These are phyloP conservation scores for Ostrea denselamellosa DNA, from an alignment of 1,140 invertebrate genomes.

Conservation along the genomic window DNA sequence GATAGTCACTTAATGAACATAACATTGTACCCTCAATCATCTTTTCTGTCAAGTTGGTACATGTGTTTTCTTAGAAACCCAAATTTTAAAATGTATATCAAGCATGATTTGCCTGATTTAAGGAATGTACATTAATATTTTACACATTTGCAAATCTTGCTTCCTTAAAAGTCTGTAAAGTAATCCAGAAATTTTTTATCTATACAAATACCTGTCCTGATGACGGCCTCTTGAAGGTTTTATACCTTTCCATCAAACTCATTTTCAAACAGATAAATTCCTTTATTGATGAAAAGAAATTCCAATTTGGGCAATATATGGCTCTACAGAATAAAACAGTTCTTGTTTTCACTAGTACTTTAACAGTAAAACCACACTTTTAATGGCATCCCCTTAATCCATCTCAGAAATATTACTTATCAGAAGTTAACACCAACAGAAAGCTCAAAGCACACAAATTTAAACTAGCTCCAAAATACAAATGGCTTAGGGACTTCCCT, in stretches of 20 bases:
- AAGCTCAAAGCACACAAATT: conserved; percentile 9
- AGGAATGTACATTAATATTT: not conserved
- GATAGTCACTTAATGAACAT: not conserved
- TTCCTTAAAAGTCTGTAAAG: not conserved
- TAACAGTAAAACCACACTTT: not conserved
- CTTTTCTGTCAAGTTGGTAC: not conserved
- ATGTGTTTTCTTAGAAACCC: not conserved
- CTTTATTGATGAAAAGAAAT: not conserved
- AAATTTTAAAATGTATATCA: not conserved
- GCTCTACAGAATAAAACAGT: not conserved
- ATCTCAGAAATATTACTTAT: conserved; percentile 9
- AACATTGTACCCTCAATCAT: not conserved
- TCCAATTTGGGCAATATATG: not conserved
- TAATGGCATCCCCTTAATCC: not conserved
- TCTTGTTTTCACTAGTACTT: conserved; percentile 18
- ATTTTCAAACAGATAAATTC: not conserved
- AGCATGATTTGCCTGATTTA: not conserved
- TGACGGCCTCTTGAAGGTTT: conserved; percentile 6
- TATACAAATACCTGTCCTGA: not conserved
- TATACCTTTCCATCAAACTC: conserved; percentile 33
- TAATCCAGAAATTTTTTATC: not conserved
- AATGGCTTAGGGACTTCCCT: not conserved
- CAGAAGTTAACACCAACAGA: not conserved
- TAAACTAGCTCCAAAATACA: conserved; percentile 28
- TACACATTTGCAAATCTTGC: not conserved